phyloP scores from a whole-genome alignment of 2,113 vertebrate genomes.

The Siniperca chuatsi region DNA sequence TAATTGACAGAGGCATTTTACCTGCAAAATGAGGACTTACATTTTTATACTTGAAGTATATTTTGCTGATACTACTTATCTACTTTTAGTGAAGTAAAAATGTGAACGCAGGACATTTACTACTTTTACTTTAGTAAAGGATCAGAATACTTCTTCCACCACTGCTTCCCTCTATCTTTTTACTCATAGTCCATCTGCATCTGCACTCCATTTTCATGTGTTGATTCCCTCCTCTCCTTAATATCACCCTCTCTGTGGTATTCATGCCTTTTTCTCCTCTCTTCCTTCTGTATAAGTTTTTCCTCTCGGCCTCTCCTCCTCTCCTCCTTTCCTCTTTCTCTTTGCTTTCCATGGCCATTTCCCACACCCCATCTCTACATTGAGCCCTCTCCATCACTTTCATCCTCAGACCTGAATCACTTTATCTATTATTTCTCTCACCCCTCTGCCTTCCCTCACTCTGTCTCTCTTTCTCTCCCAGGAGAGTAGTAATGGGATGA shows the following conservation, averaged over 20 bases:
- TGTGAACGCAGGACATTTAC: neutral
- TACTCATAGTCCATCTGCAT: neutral
- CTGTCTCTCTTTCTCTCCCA: slow-evolving; percentile 60
- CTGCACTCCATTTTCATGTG: neutral
- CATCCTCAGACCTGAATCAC: slow-evolving; percentile 39
- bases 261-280: neutral
- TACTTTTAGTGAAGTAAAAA: too few relatives aligned
- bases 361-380: slow-evolving; percentile 12
- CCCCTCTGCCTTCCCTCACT: slow-evolving; percentile 23
- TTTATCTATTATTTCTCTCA: slow-evolving; percentile 45
- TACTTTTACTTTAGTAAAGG: neutral
- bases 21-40: neutral
- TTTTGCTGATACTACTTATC: neutral
- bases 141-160: neutral
- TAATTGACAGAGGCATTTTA: neutral
- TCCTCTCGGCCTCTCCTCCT: neutral
- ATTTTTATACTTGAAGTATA: neutral
- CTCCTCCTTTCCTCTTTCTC: neutral
- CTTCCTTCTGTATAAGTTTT: neutral
- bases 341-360: slow-evolving; percentile 2
- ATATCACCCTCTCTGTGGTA: neutral
- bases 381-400: slow-evolving; percentile 49
- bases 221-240: neutral
- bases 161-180: neutral
- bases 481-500: slow-evolving; percentile 87